Conservation (phyloP, 2,888 invertebrate genomes). For the Masnerella sp. region DNA sequence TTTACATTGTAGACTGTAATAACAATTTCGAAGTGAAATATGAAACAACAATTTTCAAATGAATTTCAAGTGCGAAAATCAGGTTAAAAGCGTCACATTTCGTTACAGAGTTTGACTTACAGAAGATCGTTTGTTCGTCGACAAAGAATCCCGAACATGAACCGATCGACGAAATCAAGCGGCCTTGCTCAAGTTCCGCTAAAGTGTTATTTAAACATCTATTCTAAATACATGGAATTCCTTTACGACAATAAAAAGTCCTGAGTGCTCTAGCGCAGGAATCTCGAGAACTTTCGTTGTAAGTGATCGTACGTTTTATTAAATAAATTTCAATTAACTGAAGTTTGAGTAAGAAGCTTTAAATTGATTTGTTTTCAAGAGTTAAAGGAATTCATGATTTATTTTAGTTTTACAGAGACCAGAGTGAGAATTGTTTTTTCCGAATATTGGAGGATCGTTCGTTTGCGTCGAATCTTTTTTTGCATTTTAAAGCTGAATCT, state of each 20-base stretch:
- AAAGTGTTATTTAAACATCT: slow-evolving; percentile 36
- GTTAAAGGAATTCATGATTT: no score
- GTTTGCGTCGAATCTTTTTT: no score
- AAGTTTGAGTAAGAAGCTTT: no score
- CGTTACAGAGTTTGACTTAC: slow-evolving; percentile 30
- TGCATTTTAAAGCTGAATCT: no score
- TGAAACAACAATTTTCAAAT: slow-evolving; percentile 19
- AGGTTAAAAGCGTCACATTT: slow-evolving; percentile 40
- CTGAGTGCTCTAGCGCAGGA: not conserved
- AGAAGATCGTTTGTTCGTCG: slow-evolving; percentile 20
- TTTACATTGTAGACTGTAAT: no score
- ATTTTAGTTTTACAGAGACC: no score
- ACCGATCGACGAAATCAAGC: slow-evolving; percentile 31
- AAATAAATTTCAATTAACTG: no score
- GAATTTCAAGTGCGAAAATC: slow-evolving; percentile 33
- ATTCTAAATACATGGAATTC: slow-evolving; percentile 34
- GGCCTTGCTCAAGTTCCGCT: slow-evolving; percentile 2
- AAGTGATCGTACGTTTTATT: no score
- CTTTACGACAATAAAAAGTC: slow-evolving; percentile 12
- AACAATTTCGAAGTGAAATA: no score
- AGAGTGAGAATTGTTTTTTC: no score
- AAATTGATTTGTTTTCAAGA: no score
- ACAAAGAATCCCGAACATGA: slow-evolving; percentile 34
- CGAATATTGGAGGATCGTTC: no score
- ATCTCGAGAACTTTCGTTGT: slow-evolving; percentile 18